These are phyloP conservation scores for Tichodroma muraria DNA, from an alignment of 2,113 vertebrate genomes.

Conservation along the genomic window DNA sequence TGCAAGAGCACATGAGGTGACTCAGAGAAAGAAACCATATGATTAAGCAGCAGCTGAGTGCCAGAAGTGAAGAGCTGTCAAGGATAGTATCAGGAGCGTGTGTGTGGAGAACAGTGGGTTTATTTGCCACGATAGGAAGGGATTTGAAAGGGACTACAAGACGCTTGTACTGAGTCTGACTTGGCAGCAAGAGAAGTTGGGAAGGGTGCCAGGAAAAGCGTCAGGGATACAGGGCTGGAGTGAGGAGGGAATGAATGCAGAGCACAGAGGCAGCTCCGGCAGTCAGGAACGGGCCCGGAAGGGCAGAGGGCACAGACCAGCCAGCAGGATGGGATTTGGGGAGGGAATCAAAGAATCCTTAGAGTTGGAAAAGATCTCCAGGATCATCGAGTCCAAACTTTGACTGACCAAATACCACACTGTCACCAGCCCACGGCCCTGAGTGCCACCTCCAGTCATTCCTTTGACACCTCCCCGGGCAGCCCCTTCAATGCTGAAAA, in stretches of 20 bases:
- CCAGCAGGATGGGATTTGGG: background rate
- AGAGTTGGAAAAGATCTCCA: background rate
- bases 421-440: background rate
- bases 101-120: background rate
- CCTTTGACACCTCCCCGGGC: background rate
- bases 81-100: background rate
- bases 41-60: slow-evolving; percentile 51
- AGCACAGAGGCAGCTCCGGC: background rate
- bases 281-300: background rate
- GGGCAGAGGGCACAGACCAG: background rate
- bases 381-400: rapidly evolving
- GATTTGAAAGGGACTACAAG: slow-evolving; percentile 27
- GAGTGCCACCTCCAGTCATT: background rate
- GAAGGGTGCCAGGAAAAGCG: slow-evolving; percentile 13
- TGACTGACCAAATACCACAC: background rate
- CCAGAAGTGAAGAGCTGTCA: slow-evolving; percentile 33
- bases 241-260: background rate
- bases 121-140: background rate
- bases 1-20: background rate
- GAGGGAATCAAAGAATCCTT: background rate
- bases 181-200: slow-evolving; percentile 8
- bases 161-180: background rate
- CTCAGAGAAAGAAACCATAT: slow-evolving; percentile 6
- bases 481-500: background rate
- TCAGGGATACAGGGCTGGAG: background rate